A percentile compares a stretch with the other conserved stretches of the same genome.
These are phyloP conservation scores for Arvicanthis niloticus DNA, from an alignment of 2,113 vertebrate genomes.

Conservation along the genomic window DNA sequence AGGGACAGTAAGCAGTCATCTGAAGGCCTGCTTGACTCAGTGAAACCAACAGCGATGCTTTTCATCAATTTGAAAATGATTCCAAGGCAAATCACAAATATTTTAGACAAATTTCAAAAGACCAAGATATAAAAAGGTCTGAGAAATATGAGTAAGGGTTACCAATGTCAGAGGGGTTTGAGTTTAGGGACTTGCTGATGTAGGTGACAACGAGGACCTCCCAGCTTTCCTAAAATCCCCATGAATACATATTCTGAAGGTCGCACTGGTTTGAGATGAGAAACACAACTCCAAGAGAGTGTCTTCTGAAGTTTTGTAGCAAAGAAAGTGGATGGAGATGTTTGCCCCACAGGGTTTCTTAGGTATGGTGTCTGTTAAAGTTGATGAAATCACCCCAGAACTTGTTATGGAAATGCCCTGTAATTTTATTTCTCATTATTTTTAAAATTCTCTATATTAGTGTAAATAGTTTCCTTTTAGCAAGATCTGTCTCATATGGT, in stretches of 20 bases:
- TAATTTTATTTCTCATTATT: not conserved
- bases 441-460: not conserved
- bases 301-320: not conserved
- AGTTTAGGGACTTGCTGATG: too few species aligned
- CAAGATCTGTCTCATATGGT: not conserved
- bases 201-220: not conserved
- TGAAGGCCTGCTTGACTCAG: fast-evolving
- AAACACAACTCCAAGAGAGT: not conserved
- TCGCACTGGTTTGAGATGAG: not conserved
- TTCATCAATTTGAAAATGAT: not conserved
- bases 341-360: not conserved
- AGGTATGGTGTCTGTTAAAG: not conserved
- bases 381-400: not conserved
- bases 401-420: not conserved
- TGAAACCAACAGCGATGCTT: not conserved
- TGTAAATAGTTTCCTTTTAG: not conserved
- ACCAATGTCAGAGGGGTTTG: not conserved
- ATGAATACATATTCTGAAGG: not conserved
- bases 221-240: not conserved
- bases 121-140: not conserved
- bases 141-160: not conserved
- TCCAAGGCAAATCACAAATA: not conserved
- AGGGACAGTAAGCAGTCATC: not conserved
- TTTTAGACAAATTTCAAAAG: not conserved
- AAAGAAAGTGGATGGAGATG: not conserved